Base-by-base conservation (phyloP, 2,888 invertebrate species). In the Tipula helvola region DNA sequence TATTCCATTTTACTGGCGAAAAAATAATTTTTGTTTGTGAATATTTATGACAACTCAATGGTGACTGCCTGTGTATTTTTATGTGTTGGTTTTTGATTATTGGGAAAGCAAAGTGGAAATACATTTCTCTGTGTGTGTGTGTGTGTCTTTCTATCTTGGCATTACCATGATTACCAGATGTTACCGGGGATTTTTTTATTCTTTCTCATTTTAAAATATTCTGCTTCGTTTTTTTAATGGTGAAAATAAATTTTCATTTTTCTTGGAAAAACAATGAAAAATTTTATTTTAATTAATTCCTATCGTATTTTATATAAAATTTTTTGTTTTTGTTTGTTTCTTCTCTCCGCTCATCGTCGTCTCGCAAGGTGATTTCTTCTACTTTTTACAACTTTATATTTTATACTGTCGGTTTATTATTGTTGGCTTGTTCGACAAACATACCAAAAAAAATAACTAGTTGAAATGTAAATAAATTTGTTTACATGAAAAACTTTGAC, bases 151-250 rank as follows among this genome's bases (percentile, higher is more conserved):
- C 1, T 71, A 28, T 71, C 12, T 18, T 71, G 71, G 71, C 71
- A 71, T 71, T 71, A 71, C 71, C 71, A 71, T 71, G 71, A 71
- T 71, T 71, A 71, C 71, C 71, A 71, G 71, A 71, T 71, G 71
- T 71, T 71, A 71, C 71, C 71, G 28, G 28, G 71, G 5, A 12
- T 18, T 71, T 71, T 71, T 71, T 4, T 71, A 12, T 18, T 57
- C 52, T 16, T 16, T 57, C 16, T 71, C 71, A 28, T 71, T 71
- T 71, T 28, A 71, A 71, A 71, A 71, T 71, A 28, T 71, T 71
- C 28, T 71, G 28, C 28, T 71, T 28, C 71, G 71, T 71, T 71
- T 71, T 71, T 16, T 71, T 28, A 28, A 71, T 71, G 71, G 71
- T 71, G 71, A 28, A 71, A 71, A 71, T 71, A 71, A 28, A 71